Evolutionary conservation across 2,888 invertebrate genomes (phyloP), one percentile per base, ranked within the genome.

Genomic region (Meliscaeva auricollis): DNA sequence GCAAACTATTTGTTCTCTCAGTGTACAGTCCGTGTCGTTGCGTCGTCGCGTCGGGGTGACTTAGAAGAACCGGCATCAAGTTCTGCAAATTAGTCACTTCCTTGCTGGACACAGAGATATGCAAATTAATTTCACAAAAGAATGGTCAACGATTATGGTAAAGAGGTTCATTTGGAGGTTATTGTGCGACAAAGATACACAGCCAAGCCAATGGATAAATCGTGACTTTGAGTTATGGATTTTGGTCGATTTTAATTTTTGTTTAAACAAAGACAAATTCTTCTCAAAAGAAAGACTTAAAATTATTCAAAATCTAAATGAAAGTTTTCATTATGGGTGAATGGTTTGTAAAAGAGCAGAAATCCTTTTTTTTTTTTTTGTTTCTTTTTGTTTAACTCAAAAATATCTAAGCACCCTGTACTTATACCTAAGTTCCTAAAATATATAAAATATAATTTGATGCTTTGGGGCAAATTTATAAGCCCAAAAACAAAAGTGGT

Each of bases 41-140:
- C 17, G 8, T 15, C 15, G 32, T 56, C 17, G 1, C 8, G 15
- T 4, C 32, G 7, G 9, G 38, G 9, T 38, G 2, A 38, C 11
- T 38, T 11, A 3, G 38, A 48, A 48, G 17, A 48, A 50, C 35
- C 32, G 5, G 9, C 32, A 22, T 66, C n/a, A 50, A 50, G 15
- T 68, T 66, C 79, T 60, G 54, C 66, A 69, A 66, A 78, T 85
- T 72, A 85, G 68, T 77, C 85, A 85, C 73, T 81, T 85, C 85
- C 81, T 81, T 77, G 56, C 76, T 41, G 75, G 70, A 60, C 58
- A 56, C 52, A 64, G 60, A 66, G 56, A 66, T 80, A 84, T 84
- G 84, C 72, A 84, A 84, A 84, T 80, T 80, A 80, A 72, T 80
- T 80, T 78, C 38, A 11, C 79, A 74, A 79, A 64, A 83, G 79